phyloP scores from a whole-genome alignment of 1,140 invertebrate genomes.

The Heliconius himera region DNA sequence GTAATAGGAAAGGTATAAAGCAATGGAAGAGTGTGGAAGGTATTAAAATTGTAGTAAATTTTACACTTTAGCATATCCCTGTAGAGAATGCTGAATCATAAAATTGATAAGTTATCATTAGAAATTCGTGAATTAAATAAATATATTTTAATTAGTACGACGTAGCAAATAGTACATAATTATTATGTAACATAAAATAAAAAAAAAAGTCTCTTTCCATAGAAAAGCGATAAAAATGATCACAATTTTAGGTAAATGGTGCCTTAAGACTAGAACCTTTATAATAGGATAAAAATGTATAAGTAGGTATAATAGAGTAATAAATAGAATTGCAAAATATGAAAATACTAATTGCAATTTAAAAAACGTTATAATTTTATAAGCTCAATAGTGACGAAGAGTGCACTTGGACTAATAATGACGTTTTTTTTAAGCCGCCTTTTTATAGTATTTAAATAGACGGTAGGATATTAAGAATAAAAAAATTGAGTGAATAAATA shows the following conservation, averaged over 20 bases:
- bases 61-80: too few species aligned
- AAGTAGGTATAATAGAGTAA: not conserved
- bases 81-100: too few species aligned
- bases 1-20: too few species aligned
- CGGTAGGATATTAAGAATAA: not conserved
- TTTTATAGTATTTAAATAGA: not conserved
- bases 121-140: too few species aligned
- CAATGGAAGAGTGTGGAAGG: too few species aligned
- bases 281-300: not conserved
- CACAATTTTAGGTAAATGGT: conserved; percentile 5
- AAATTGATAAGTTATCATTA: too few species aligned
- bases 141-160: too few species aligned
- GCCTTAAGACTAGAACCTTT: not conserved
- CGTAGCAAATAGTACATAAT: too few species aligned
- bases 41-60: too few species aligned
- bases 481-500: not conserved
- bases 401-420: conserved; percentile 25
- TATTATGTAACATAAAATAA: too few species aligned
- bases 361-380: conserved; percentile 19
- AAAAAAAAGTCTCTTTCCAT: not conserved
- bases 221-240: not conserved
- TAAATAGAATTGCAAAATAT: conserved; percentile 26
- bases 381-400: conserved; percentile 33
- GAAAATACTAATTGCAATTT: conserved; percentile 28
- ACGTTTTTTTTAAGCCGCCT: conserved; percentile 26